These are phyloP conservation scores for Hucho hucho DNA, from an alignment of 2,113 vertebrate species.

Conservation along the genomic window DNA sequence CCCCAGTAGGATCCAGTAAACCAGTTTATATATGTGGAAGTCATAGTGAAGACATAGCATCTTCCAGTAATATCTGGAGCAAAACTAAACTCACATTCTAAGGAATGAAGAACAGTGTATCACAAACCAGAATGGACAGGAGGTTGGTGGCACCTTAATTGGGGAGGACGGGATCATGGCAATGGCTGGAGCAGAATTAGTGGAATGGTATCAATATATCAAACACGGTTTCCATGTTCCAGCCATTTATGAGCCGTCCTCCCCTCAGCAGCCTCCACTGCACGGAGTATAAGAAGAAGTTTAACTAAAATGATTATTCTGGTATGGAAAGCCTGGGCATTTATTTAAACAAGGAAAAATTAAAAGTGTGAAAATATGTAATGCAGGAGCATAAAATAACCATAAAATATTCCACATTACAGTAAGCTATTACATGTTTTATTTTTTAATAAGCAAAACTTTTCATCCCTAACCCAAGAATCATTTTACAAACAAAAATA, in stretches of 20 bases:
- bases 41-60: constrained; percentile 25
- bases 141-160: too few species aligned
- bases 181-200: too few species aligned
- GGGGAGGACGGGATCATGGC: too few species aligned
- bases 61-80: constrained; percentile 30
- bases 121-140: constrained; percentile 5
- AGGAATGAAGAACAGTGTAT: constrained; percentile 58
- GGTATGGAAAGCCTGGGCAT: constrained; percentile 35
- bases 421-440: constrained; percentile 39
- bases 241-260: too few species aligned
- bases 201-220: too few species aligned
- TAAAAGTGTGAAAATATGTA: constrained; percentile 54
- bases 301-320: constrained; percentile 38
- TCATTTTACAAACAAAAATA: constrained; percentile 72
- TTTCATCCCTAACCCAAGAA: constrained; percentile 55
- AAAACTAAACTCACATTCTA: constrained; percentile 49
- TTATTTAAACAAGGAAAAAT: constrained; percentile 46
- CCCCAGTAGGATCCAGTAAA: constrained; percentile 23
- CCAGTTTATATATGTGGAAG: constrained; percentile 4
- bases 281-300: constrained; percentile 6
- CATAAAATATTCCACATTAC: constrained; percentile 77
- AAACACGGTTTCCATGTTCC: too few species aligned
- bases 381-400: constrained; percentile 69
- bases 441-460: constrained; percentile 48
- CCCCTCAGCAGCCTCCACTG: too few species aligned